Percentiles rank a stretch among this genome's conserved stretches.
phyloP scores from a whole-genome alignment of 2,113 vertebrate genomes.

The Pseudorhombus dupliciocellatus region DNA sequence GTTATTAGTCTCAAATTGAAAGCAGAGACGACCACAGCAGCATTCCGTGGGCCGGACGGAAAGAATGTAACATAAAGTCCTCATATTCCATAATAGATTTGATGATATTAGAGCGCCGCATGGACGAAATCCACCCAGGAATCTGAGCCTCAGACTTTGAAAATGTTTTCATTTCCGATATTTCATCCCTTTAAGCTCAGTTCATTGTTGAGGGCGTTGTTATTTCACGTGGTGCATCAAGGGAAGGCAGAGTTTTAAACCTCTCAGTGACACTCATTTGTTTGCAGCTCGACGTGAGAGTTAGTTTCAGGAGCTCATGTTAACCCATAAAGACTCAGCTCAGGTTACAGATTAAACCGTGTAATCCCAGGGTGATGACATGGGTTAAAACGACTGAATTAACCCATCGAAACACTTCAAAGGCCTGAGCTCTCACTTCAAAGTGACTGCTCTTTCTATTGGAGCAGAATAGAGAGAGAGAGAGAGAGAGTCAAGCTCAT shows the following conservation, averaged over 20 bases:
- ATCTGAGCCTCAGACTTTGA: constrained; percentile 52
- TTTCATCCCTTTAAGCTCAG: constrained; percentile 46
- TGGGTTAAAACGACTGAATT: constrained; percentile 41
- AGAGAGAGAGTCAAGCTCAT: not conserved
- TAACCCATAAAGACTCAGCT: constrained; percentile 10
- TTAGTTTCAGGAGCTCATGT: constrained; percentile 7
- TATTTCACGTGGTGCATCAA: constrained; percentile 47
- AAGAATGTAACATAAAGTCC: constrained; percentile 41
- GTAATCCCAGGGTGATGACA: constrained; percentile 36
- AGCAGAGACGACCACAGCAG: constrained; percentile 13
- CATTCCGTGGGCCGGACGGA: constrained; percentile 44
- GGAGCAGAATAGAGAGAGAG: constrained; percentile 9
- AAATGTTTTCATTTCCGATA: constrained; percentile 71
- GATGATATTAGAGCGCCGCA: constrained; percentile 50
- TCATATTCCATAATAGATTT: constrained; percentile 65
- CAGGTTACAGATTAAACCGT: constrained; percentile 33
- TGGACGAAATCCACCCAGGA: constrained; percentile 53
- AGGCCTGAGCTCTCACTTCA: constrained; percentile 19
- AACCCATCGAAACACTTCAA: constrained; percentile 43
- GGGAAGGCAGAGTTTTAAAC: not conserved
- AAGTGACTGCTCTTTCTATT: constrained; percentile 7
- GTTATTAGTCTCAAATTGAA: constrained; percentile 58
- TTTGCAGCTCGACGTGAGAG: constrained; percentile 5
- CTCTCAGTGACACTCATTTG: not conserved
- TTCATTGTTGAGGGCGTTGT: constrained; percentile 50